Evolutionary conservation across 2,888 invertebrate species (phyloP), one percentile per base, ranked within the genome.

Genomic region (Blomia tropicalis): DNA sequence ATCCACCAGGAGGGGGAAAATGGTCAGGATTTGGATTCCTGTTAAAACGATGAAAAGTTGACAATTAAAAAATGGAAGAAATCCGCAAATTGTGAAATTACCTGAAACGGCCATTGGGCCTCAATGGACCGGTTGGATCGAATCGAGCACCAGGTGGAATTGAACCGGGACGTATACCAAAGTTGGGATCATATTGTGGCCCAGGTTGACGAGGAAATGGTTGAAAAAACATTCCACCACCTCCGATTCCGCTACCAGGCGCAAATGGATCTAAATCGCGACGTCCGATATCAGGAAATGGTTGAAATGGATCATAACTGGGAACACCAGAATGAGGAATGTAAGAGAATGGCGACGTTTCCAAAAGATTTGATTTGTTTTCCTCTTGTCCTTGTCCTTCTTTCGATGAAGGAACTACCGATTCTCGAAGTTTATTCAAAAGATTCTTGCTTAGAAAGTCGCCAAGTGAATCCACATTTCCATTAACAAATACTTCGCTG

Each of bases 71-170:
- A 51, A 51, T 27, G 2, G 2, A 51, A 51, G 17, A 25, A 27
- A 27, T 4, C 2, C 5, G 27, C 14, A 41, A 41, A 41, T 14
- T n/a, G n/a, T 7, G 51, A 47, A 47, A 56, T 56, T 56, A 25
- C 25, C 43, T 77, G 69, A 7, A 75, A 73, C 63, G 74, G 5
- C 76, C 77, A 17, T 74, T 77, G 4, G 75, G 77, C 36, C 74
- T 78, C 4, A 79, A 79, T 0, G 87, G 87, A 0, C 84, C 82
- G 72, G 87, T 84, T 0, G 88, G 90, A 76, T 90, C 88, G 73
- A 86, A 90, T 62, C 88, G 79, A 2, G 87, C 85, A 17, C 86
- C 85, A 0, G 86, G 86, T 1, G 85, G 86, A 14, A 82, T 70
- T 1, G 81, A 76, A 11, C 81, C 81, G 31, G 83, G 83, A 73